Base-by-base conservation (phyloP, 2,797 vertebrate genomes). In the Sebastes nivosus region DNA sequence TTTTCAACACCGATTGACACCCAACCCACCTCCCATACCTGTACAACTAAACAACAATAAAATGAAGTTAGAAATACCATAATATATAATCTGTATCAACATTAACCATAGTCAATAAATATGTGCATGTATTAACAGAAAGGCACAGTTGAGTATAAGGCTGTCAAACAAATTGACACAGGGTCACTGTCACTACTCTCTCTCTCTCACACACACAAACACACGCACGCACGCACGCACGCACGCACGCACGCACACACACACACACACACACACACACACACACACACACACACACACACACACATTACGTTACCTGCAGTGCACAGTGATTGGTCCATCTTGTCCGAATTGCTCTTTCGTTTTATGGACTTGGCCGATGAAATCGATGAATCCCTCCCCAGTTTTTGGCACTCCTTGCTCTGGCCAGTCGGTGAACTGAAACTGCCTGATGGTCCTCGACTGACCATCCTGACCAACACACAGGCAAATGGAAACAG, bases 271-370 rank as follows among this genome's bases (percentile, higher is more conserved):
- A 13, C 54, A 24, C 22, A 7, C 55, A 14, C 22, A 14, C 1
- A 13, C 12, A 8, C 57, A 58, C 18, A 46, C 20, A 46, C 36
- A 60, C 6, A 54, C 22, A 30, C 20, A 46, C 22, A 27, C 27
- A 25, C 36, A 64, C 18, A 22, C 29, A 50, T 4, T 20, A 50
- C 4, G 25, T 69, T 80, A 99, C 98, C 98, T 99, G 97, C 98
- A 99, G 90, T 99, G 98, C 87, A 99, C 98, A 0, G 97, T 97
- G 92, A 99, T 99, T 80, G 98, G 98, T 84, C 98, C 98, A 0
- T 99, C 98, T 93, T 99, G 98, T 54, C 98, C 98, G 0, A 99
- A 99, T 88, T 99, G 98, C 89, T 99, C 98, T 96, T 99, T 99
- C 75, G 98, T 99, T 96, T 99, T 99, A 93, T 99, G 98, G 84